phyloP scores from a whole-genome alignment of 2,113 vertebrate genomes.

The Pollachius pollachius region DNA sequence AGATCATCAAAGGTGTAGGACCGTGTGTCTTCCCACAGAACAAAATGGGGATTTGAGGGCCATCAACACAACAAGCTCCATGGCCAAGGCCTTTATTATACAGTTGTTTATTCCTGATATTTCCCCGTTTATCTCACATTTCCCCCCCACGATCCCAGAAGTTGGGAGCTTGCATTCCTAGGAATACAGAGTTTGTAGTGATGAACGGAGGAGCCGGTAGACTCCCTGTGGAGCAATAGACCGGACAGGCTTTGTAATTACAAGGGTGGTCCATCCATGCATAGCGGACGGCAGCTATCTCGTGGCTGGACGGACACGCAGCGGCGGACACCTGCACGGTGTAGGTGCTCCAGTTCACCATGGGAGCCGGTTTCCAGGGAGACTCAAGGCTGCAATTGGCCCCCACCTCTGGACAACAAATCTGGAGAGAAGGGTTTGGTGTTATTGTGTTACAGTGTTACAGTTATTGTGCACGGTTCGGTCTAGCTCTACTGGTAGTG shows the following conservation, averaged over 20 bases:
- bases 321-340: constrained; percentile 58
- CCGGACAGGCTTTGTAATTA: constrained; percentile 78
- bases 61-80: too few relatives aligned
- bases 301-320: constrained; percentile 22
- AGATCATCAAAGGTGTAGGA: too few relatives aligned
- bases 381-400: constrained; percentile 15
- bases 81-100: too few relatives aligned
- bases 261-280: constrained; percentile 91
- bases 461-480: too few relatives aligned
- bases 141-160: too few relatives aligned
- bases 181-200: neutral
- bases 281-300: constrained; percentile 76
- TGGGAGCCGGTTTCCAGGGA: constrained; percentile 70
- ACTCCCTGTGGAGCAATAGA: constrained; percentile 72
- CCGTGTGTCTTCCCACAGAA: too few relatives aligned
- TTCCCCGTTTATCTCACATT: too few relatives aligned
- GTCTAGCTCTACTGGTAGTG: too few relatives aligned
- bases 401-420: constrained; percentile 70
- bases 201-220: constrained; percentile 84
- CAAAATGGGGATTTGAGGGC: too few relatives aligned
- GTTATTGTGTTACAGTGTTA: too few relatives aligned
- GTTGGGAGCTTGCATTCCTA: too few relatives aligned
- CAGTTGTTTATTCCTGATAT: too few relatives aligned
- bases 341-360: constrained; percentile 23
- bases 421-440: constrained; percentile 49